Conservation (phyloP, 2,113 vertebrate species). For the Bos javanicus region DNA sequence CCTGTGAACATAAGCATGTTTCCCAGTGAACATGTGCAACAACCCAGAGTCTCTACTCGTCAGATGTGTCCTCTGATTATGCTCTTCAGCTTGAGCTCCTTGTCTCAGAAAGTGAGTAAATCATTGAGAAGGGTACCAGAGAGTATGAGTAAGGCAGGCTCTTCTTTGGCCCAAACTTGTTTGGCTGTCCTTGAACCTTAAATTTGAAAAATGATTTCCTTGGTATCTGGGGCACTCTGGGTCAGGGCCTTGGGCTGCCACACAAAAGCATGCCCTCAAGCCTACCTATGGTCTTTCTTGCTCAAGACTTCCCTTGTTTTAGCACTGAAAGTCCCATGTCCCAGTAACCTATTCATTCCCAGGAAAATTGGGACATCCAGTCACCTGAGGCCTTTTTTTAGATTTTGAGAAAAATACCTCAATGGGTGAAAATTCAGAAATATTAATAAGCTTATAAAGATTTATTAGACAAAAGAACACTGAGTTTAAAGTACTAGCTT, state of each 20-base stretch:
- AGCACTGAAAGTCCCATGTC: neutral
- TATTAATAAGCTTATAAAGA: neutral
- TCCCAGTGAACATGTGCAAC: neutral
- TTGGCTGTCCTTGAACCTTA: neutral
- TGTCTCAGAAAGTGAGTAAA: neutral
- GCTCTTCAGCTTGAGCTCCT: neutral
- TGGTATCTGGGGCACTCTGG: neutral
- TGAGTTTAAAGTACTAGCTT: neutral
- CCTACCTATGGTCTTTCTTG: neutral
- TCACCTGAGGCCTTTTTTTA: neutral
- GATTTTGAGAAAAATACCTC: neutral
- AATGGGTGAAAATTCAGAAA: neutral
- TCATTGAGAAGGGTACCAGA: neutral
- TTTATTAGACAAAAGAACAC: neutral
- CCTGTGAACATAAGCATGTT: neutral
- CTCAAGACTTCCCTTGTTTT: neutral
- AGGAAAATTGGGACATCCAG: neutral
- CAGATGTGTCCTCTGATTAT: neutral
- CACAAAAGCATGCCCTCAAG: neutral
- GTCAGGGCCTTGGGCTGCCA: neutral
- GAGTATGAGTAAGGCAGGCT: neutral
- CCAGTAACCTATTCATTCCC: neutral
- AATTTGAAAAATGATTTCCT: neutral
- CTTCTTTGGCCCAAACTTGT: neutral
- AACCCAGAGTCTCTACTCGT: neutral